Base-by-base conservation (phyloP, 1,140 invertebrate species). In the Drosophila malerkotliana region DNA sequence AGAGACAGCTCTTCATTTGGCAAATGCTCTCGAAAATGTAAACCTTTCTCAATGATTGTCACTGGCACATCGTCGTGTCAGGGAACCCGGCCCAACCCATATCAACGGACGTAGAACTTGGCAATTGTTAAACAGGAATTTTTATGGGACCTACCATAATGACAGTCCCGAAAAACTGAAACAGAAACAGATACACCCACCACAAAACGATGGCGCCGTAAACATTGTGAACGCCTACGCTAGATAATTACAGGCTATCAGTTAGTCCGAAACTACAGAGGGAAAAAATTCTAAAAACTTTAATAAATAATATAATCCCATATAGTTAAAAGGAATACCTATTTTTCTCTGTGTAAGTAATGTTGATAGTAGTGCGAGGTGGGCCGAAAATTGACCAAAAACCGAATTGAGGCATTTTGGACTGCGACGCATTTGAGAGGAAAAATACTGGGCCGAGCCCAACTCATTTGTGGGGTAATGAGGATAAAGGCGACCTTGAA, bases 161-260 rank as follows among this genome's bases (percentile, higher is more conserved):
- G 55, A 55, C 72, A 75, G 72, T 10, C 54, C 39, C 15, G 44
- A 21, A 14, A 62, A 71, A 26, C 32, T 2, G 52, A 59, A 67
- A 68, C 63, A 14, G 47, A 60, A 51, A 64, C 24, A 10, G 52
- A 67, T 68, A 67, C 49, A 59, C 41, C 55, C 53, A 68, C 37
- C 62, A 71, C 56, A 52, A 59, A 41, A 58, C 47, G 69, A 49
- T 63, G 58, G 71, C 64, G 64, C 58, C 55, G 55, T 83, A 79
- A 83, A 72, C 66, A 79, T 51, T 60, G 72, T 53, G 59, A 79
- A 72, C 75, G 80, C 76, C 80, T 54, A 83, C 80, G 76, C 61
- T 79, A 67, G 62, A 84, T 84, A 84, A 83, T 84, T 83, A 83
- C 80, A 72, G 54, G 66, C 76, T 79, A 84, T 79, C 66, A 76